Conservation (phyloP, 1,140 invertebrate species). For the Lepidurus apus region DNA sequence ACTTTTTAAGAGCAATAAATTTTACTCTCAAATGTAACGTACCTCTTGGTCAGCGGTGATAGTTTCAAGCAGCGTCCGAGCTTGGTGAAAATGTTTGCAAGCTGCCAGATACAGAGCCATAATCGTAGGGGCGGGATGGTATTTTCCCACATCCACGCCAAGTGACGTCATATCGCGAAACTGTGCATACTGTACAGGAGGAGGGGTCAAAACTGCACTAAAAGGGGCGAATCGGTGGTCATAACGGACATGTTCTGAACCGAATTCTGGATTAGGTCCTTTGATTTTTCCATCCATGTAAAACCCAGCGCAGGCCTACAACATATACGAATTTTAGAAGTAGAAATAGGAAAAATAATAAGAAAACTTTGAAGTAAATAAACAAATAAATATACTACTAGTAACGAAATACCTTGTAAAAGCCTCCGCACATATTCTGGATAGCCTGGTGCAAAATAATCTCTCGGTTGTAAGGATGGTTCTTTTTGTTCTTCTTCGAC, state of each 20-base stretch:
- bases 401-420: slow-evolving; percentile 68
- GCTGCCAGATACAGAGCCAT: slow-evolving; percentile 67
- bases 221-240: slow-evolving; percentile 90
- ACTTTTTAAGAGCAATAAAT: background rate
- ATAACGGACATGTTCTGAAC: slow-evolving; percentile 88
- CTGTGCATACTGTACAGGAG: slow-evolving; percentile 80
- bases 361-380: background rate
- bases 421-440: slow-evolving; percentile 89
- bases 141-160: slow-evolving; percentile 33
- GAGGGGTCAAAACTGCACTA: slow-evolving; percentile 75
- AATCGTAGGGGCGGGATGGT: slow-evolving; percentile 36
- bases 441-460: slow-evolving; percentile 80
- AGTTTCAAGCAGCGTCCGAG: slow-evolving; percentile 72
- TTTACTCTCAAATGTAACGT: slow-evolving; percentile 37
- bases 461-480: slow-evolving; percentile 71
- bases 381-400: slow-evolving; percentile 7
- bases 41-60: slow-evolving; percentile 78
- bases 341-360: background rate
- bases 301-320: slow-evolving; percentile 67
- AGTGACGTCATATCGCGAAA: slow-evolving; percentile 65
- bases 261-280: slow-evolving; percentile 78
- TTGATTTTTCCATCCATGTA: slow-evolving; percentile 62
- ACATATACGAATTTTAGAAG: slow-evolving; percentile 35
- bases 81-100: slow-evolving; percentile 86
- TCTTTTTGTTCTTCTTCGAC: slow-evolving; percentile 45